A percentile compares a stretch with the other conserved stretches of the same genome.
These are phyloP conservation scores for Drosophila triauraria DNA, from an alignment of 1,140 invertebrate genomes.

Conservation along the genomic window DNA sequence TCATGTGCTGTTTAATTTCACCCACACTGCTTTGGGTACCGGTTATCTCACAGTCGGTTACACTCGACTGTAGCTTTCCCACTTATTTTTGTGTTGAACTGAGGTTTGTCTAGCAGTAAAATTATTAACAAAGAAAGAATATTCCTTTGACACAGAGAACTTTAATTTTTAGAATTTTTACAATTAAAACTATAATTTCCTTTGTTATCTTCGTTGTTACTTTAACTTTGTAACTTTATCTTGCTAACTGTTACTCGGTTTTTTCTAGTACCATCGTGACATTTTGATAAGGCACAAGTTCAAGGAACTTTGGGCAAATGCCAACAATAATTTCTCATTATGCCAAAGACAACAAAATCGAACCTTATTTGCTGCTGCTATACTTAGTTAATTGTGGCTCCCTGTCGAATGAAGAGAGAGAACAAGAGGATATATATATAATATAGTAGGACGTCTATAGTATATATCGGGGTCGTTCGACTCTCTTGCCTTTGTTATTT, in stretches of 20 bases:
- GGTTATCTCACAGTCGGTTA: no score
- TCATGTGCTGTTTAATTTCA: no score
- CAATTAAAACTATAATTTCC: neutral
- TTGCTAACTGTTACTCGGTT: neutral
- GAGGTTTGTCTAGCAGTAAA: neutral
- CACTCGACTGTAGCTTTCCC: no score
- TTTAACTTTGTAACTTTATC: neutral
- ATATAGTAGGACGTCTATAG: neutral
- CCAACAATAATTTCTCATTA: conserved; percentile 49
- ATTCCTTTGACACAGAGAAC: neutral
- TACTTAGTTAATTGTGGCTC: conserved; percentile 42
- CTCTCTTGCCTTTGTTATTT: conserved; percentile 49
- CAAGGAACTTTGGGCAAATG: conserved; percentile 43
- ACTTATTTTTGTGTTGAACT: neutral
- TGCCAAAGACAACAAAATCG: conserved; percentile 29
- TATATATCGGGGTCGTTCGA: conserved; percentile 32
- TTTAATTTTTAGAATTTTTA: no score
- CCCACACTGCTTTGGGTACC: no score
- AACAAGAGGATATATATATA: neutral
- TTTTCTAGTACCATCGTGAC: neutral
- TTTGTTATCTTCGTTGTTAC: neutral
- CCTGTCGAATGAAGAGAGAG: neutral
- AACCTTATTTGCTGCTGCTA: conserved; percentile 32
- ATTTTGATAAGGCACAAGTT: conserved; percentile 19
- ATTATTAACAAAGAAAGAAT: neutral